Percentiles rank a stretch among this genome's conserved stretches.
These are phyloP conservation scores for Hesperia comma DNA, from an alignment of 2,888 invertebrate species.

Conservation along the genomic window DNA sequence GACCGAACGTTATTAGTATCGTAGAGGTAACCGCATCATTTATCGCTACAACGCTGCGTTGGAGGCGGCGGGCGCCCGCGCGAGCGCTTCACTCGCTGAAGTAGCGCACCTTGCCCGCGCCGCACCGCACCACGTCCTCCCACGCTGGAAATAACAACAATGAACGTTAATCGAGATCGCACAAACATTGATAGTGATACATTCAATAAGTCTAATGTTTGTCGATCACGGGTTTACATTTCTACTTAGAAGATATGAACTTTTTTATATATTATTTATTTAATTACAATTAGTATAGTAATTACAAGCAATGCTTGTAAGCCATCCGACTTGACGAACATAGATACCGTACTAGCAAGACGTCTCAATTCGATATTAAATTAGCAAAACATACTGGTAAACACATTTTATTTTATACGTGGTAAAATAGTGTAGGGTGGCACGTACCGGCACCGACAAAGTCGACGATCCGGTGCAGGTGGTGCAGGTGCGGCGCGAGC, in stretches of 20 bases:
- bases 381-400: no score
- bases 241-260: no score
- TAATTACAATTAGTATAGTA: neutral
- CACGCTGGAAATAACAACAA: conserved; percentile 83
- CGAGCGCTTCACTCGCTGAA: conserved; percentile 66
- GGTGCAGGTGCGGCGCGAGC: conserved; percentile 50
- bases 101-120: conserved; percentile 75
- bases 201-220: no score
- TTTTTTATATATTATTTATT: no score
- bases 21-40: conserved; percentile 16
- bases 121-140: conserved; percentile 87
- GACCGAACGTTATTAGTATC: conserved; percentile 3
- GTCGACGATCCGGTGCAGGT: conserved; percentile 66
- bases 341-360: no score
- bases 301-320: neutral
- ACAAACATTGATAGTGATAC: neutral
- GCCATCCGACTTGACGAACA: no score
- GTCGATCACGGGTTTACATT: no score
- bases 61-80: conserved; percentile 1
- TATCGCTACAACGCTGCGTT: conserved; percentile 2
- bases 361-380: no score
- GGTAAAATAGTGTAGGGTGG: neutral
- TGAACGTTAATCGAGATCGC: neutral
- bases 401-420: no score
- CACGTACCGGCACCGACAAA: conserved; percentile 66